phyloP scores from a whole-genome alignment of 1,140 invertebrate species.

The Orchesella cincta region DNA sequence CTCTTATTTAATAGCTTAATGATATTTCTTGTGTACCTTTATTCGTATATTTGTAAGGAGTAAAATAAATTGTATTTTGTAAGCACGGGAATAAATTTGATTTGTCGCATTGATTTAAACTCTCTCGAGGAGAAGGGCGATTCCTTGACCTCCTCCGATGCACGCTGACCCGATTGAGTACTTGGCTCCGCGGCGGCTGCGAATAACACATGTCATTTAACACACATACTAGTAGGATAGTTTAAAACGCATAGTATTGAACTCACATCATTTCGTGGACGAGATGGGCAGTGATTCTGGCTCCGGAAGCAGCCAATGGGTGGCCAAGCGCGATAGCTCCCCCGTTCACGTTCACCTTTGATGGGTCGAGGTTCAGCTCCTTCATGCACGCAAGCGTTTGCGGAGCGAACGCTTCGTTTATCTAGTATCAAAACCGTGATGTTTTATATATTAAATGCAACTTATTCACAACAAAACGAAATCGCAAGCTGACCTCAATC shows the following conservation, averaged over 20 bases:
- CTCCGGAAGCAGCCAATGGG: conserved; percentile 89
- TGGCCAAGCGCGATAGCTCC: conserved; percentile 66
- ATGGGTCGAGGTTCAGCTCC: conserved; percentile 79
- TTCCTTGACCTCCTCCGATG: conserved; percentile 97
- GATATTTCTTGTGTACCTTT: too few species aligned
- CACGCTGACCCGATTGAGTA: conserved; percentile 91
- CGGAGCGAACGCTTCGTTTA: conserved; percentile 95
- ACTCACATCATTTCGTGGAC: conserved; percentile 87
- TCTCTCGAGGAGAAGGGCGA: conserved; percentile 63
- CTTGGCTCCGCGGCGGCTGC: conserved; percentile 79
- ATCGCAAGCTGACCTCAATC: conserved; percentile 71
- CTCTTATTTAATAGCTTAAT: too few species aligned
- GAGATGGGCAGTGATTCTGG: conserved; percentile 88
- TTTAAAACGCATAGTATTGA: background rate
- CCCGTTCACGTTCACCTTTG: conserved; percentile 87
- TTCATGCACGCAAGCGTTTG: conserved; percentile 84
- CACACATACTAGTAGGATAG: background rate
- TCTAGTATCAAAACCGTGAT: conserved; percentile 53
- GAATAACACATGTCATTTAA: conserved; percentile 67
- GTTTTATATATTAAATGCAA: background rate
- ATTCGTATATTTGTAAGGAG: too few species aligned
- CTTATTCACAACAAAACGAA: conserved; percentile 30
- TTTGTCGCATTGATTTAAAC: too few species aligned
- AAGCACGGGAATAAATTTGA: too few species aligned
- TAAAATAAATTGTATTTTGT: too few species aligned